Evolutionary conservation across 2,888 invertebrate species (phyloP), one percentile per base, ranked within the genome.

Genomic region (Pteria penguin): DNA sequence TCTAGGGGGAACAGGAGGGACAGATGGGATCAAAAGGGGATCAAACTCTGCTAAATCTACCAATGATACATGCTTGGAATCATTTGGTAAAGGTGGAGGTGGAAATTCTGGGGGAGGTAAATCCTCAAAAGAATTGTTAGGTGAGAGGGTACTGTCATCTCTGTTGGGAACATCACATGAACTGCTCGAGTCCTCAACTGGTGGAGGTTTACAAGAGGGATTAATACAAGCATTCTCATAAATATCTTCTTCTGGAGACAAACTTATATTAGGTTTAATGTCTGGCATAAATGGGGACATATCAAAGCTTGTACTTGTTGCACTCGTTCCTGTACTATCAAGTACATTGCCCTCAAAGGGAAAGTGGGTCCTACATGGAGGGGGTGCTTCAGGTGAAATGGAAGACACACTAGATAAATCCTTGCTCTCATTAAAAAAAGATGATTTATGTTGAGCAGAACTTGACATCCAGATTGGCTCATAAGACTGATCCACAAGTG

Each of bases 41-140:
- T 82, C 82, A 75, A 82, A 80, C 29, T 82, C 80, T 24, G 69
- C 45, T 5, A 76, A 66, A 11, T 72, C 60, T 68, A 75, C 74
- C 27, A 60, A 60, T 4, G 22, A 27, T 5, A 11, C 27, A 24
- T 26, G 14, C 22, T 29, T 26, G 22, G n/a, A 45, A 58, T 68
- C 29, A 14, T 61, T 31, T 52, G 82, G 82, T 5, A 82, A 67
- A 22, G 82, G 82, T 14, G 82, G 82, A 1, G 82, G 82, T 22
- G 79, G 69, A 80, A 81, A 82, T 57, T 67, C 71, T 5, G 82
- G 82, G 14, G 79, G 82, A 14, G 82, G 82, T 60, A 79, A 65
- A 55, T 82, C 78, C 18, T 45, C 45, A 14, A 45, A 18, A 18
- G 45, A 45, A 45, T 45, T 45, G 45, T 45, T 18, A 45, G 8